Conservation (phyloP, 53 echinoderm and acorn worm species). For the Crossaster papposus region DNA sequence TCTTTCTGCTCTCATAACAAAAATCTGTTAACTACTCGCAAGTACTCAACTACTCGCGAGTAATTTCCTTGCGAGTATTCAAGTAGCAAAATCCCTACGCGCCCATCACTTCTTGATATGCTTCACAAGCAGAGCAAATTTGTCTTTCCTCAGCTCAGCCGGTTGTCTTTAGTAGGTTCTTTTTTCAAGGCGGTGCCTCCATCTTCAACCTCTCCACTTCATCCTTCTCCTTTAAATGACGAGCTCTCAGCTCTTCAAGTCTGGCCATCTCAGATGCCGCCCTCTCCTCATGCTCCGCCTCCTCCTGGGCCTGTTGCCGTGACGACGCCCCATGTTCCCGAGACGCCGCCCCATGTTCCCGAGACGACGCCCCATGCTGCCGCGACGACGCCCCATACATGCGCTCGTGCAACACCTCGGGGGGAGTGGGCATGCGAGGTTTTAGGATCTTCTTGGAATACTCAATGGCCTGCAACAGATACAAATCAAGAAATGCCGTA, state of each 20-base stretch:
- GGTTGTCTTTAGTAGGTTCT: not conserved
- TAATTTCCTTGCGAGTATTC: no score
- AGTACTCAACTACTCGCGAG: no score
- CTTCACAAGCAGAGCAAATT: not conserved
- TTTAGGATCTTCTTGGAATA: constrained; percentile 82
- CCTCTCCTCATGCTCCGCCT: constrained; percentile 54
- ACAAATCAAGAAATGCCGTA: not conserved
- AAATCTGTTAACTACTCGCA: no score
- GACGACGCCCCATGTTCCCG: no score
- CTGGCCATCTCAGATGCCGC: constrained; percentile 73
- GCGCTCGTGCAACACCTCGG: constrained; percentile 75
- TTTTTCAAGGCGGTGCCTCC: constrained; percentile 6
- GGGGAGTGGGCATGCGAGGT: constrained; percentile 80
- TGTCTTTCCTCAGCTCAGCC: not conserved
- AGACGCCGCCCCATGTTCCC: not conserved
- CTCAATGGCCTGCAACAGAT: constrained; percentile 71
- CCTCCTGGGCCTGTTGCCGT: constrained; percentile 36
- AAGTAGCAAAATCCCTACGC: no score
- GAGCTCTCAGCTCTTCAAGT: constrained; percentile 76
- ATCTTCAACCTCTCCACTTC: constrained; percentile 73
- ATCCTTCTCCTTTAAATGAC: constrained; percentile 82
- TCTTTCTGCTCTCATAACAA: no score
- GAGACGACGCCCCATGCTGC: constrained; percentile 18
- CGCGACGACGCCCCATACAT: constrained; percentile 68
- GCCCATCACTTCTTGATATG: no score